phyloP scores from a whole-genome alignment of 2,888 invertebrate species.

The Synanthedon vespiformis region DNA sequence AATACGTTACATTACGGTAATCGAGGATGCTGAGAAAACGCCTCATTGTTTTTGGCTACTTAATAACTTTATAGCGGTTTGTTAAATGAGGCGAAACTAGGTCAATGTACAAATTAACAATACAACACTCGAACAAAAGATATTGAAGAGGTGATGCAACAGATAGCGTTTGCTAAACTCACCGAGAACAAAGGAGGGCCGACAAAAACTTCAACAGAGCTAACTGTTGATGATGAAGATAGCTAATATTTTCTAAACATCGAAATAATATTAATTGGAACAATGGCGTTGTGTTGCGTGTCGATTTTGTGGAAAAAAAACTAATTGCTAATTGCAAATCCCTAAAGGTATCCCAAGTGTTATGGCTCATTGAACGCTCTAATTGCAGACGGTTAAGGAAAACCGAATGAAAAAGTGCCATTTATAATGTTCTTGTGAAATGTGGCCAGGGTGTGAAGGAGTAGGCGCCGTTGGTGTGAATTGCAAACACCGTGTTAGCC shows the following conservation, averaged over 20 bases:
- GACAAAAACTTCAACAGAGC: neutral
- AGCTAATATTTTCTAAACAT: neutral
- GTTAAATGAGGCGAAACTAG: slow-evolving; percentile 31
- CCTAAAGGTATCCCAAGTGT: neutral
- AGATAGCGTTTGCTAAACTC: slow-evolving; percentile 13
- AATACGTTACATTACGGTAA: too few relatives aligned
- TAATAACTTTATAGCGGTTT: slow-evolving; percentile 8
- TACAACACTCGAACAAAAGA: slow-evolving; percentile 43
- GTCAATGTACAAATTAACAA: slow-evolving; percentile 46
- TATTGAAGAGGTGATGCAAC: slow-evolving; percentile 32
- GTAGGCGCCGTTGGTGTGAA: slow-evolving; percentile 35
- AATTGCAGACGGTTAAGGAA: slow-evolving; percentile 2
- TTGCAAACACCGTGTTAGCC: slow-evolving; percentile 27
- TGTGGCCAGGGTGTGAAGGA: slow-evolving; percentile 30
- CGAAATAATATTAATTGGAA: neutral
- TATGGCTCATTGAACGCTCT: neutral
- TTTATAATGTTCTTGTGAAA: slow-evolving; percentile 23
- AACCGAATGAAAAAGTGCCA: slow-evolving; percentile 12
- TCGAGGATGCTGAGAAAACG: slow-evolving; percentile 2
- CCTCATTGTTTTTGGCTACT: slow-evolving; percentile 4
- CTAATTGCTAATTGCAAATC: neutral
- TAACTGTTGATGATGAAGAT: slow-evolving; percentile 1
- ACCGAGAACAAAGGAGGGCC: slow-evolving; percentile 16
- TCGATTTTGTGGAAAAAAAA: neutral
- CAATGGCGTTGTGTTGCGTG: neutral